phyloP scores from a whole-genome alignment of 2,113 vertebrate species.

The Tetrax tetrax region DNA sequence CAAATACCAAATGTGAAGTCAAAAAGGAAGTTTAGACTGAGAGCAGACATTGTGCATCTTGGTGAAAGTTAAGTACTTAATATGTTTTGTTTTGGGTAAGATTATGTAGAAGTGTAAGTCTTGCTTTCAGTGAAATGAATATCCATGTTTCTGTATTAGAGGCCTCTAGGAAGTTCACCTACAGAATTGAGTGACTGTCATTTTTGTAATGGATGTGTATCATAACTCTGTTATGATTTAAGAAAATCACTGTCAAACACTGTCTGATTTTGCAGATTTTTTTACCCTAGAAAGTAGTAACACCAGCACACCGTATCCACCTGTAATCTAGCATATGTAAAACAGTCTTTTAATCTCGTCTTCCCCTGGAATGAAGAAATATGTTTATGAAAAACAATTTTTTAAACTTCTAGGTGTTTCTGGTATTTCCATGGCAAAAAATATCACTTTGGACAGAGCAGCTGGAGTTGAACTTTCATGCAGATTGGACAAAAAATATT shows the following conservation, averaged over 20 bases:
- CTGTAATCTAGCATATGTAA: not conserved
- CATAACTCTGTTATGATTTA: not conserved
- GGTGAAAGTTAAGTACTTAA: not conserved
- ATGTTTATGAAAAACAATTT: not conserved
- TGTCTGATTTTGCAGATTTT: not conserved
- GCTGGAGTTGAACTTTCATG: constrained; percentile 65
- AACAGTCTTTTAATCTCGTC: not conserved
- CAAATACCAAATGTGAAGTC: not conserved
- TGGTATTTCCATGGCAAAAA: not conserved
- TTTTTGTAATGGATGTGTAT: not conserved
- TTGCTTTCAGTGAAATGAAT: not conserved
- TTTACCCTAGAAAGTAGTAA: not conserved
- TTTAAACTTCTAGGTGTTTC: not conserved
- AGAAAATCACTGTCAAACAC: not conserved
- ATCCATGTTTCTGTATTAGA: not conserved
- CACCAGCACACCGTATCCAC: not conserved
- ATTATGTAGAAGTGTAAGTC: not conserved
- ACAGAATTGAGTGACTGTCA: not conserved
- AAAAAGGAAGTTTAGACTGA: not conserved
- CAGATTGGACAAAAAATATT: not conserved
- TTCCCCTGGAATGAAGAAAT: not conserved
- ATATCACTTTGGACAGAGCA: constrained; percentile 45
- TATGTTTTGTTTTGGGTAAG: not conserved
- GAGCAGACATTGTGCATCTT: not conserved
- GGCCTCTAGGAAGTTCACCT: not conserved